Evolutionary conservation across 2,113 vertebrate genomes (phyloP).

Genomic region (Tor tambroides): DNA sequence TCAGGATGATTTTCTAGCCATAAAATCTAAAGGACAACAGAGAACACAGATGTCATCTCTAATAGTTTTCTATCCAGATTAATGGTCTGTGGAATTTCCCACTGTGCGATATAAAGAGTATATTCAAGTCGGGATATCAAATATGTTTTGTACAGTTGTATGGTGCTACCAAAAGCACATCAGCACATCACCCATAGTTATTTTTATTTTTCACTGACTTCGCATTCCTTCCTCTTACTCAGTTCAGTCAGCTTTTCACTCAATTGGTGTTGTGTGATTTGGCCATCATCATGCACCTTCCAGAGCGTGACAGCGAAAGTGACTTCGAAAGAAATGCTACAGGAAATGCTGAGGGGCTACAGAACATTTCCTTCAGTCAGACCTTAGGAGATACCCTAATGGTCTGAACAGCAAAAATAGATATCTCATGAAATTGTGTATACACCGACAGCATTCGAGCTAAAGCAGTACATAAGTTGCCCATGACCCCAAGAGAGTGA

Average conservation of each 20-base stretch:
- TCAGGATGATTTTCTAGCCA: not conserved
- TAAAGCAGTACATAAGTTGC: not conserved
- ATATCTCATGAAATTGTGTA: not conserved
- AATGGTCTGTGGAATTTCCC: slow-evolving; percentile 20
- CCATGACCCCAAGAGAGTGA: not conserved
- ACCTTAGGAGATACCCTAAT: not conserved
- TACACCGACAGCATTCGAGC: not conserved
- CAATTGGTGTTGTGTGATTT: not conserved
- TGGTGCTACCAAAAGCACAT: not conserved
- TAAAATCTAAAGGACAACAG: slow-evolving; percentile 26
- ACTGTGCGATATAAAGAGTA: not conserved
- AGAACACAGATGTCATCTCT: not conserved
- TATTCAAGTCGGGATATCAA: slow-evolving; percentile 14
- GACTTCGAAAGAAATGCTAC: not conserved
- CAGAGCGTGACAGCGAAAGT: not conserved
- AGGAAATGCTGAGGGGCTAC: not conserved
- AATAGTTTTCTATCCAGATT: slow-evolving; percentile 26
- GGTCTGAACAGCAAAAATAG: slow-evolving; percentile 7
- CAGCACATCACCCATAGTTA: not conserved
- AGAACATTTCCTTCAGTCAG: not conserved
- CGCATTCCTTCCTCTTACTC: not conserved
- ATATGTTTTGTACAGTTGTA: slow-evolving; percentile 2
- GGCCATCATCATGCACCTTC: not conserved
- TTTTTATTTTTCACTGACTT: slow-evolving; percentile 1
- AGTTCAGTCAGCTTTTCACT: not conserved